Evolutionary conservation across 2,888 invertebrate genomes (phyloP).

Genomic region (Scaptomyza tumidula): DNA sequence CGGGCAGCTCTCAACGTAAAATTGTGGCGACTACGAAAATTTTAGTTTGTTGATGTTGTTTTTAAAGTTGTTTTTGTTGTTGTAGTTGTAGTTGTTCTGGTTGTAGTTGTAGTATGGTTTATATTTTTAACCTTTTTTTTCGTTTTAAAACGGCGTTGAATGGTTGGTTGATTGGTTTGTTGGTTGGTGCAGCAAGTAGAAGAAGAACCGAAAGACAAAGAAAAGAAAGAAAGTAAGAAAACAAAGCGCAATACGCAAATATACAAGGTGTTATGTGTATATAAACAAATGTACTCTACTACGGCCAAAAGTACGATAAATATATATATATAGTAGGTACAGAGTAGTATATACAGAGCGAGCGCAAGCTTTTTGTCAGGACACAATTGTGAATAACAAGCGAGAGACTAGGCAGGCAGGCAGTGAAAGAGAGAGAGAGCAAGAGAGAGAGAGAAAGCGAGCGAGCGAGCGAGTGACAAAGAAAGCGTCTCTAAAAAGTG

Average conservation of each 20-base stretch:
- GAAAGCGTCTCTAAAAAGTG: constrained; percentile 1
- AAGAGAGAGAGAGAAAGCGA: not conserved
- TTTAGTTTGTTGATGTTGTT: constrained; percentile 36
- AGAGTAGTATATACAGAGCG: constrained; percentile 25
- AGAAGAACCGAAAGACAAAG: constrained; percentile 52
- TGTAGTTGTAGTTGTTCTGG: constrained; percentile 38
- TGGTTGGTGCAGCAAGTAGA: constrained; percentile 40
- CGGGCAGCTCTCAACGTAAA: constrained; percentile 76
- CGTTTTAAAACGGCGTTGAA: constrained; percentile 19
- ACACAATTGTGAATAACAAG: constrained; percentile 8
- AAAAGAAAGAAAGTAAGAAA: constrained; percentile 65
- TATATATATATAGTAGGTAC: too few relatives aligned
- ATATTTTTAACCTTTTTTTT: constrained; percentile 38
- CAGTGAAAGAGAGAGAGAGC: not conserved
- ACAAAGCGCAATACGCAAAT: constrained; percentile 50
- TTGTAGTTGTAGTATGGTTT: constrained; percentile 32
- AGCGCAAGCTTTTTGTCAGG: constrained; percentile 27
- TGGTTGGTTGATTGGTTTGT: constrained; percentile 18
- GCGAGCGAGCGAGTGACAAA: not conserved
- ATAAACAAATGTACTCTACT: constrained; percentile 15
- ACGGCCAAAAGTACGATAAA: constrained; percentile 44
- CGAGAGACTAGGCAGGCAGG: constrained; percentile 16
- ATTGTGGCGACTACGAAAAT: constrained; percentile 75
- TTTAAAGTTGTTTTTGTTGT: constrained; percentile 28
- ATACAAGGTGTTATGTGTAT: constrained; percentile 41